These are phyloP conservation scores for Eidolon dupreanum DNA, from an alignment of 2,797 vertebrate species.

Conservation along the genomic window DNA sequence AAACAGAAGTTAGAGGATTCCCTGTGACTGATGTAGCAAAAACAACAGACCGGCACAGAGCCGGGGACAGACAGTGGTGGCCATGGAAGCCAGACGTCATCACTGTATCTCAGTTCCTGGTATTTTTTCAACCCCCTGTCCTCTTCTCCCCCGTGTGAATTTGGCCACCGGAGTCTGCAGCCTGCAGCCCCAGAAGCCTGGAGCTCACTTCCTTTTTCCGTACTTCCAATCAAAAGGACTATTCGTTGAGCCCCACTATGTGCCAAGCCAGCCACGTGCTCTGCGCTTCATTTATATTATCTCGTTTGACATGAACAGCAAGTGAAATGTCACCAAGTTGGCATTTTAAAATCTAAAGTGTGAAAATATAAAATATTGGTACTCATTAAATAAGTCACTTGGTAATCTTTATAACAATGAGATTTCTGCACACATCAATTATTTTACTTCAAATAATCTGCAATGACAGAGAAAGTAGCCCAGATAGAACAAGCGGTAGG, in stretches of 20 bases:
- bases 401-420: neutral
- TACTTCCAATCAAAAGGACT: neutral
- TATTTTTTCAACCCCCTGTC: neutral
- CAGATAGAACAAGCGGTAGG: neutral
- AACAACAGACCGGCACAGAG: neutral
- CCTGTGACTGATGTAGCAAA: neutral
- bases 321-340: neutral
- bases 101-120: neutral
- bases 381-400: neutral
- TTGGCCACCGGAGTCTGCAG: neutral
- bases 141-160: neutral
- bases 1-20: neutral
- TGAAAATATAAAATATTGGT: neutral
- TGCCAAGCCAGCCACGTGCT: neutral
- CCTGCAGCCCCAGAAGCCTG: neutral
- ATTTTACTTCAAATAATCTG: conserved; percentile 18
- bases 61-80: neutral
- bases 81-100: rapidly evolving
- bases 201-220: neutral
- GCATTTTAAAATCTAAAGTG: neutral
- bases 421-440: neutral
- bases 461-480: neutral
- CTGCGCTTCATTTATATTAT: neutral
- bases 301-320: neutral
- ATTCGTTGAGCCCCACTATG: neutral